A percentile compares a stretch with the other conserved stretches of the same genome.
These are phyloP conservation scores for Xiphophorus maculatus DNA, from an alignment of 2,113 vertebrate genomes.

Conservation along the genomic window DNA sequence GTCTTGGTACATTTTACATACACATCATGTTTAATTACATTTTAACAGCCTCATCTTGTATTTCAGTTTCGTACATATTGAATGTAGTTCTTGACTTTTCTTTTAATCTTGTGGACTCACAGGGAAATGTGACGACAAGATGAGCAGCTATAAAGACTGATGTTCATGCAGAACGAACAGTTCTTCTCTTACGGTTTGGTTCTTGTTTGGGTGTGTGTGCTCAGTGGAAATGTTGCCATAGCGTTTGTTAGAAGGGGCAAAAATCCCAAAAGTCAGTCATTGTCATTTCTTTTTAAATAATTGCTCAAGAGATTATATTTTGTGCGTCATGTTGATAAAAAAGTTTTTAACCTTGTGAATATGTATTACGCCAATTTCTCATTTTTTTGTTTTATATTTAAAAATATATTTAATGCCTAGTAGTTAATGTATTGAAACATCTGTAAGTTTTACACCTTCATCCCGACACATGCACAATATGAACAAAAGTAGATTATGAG, in stretches of 20 bases:
- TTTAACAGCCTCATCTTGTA: constrained; percentile 23
- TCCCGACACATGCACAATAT: neutral
- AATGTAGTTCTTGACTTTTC: constrained; percentile 9
- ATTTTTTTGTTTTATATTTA: neutral
- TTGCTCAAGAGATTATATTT: too few species aligned
- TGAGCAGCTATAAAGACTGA: constrained; percentile 69
- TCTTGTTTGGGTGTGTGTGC: constrained; percentile 44
- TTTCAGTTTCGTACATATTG: constrained; percentile 26
- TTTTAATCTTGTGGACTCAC: constrained; percentile 49
- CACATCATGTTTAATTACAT: constrained; percentile 13
- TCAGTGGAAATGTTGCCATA: constrained; percentile 47
- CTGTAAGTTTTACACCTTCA: neutral
- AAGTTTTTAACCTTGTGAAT: neutral
- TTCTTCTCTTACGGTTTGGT: constrained; percentile 32
- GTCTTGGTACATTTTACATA: neutral
- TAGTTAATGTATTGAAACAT: too few species aligned
- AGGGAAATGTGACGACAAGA: constrained; percentile 48
- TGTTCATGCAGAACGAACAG: constrained; percentile 39
- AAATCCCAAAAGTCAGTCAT: constrained; percentile 18
- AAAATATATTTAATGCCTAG: neutral
- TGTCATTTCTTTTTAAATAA: constrained; percentile 10
- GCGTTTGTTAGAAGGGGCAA: constrained; percentile 47
- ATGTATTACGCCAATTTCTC: neutral
- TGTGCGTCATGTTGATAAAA: neutral
- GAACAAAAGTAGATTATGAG: neutral